Evolutionary conservation across 1,140 invertebrate species (phyloP).

Genomic region (Psix sp.): DNA sequence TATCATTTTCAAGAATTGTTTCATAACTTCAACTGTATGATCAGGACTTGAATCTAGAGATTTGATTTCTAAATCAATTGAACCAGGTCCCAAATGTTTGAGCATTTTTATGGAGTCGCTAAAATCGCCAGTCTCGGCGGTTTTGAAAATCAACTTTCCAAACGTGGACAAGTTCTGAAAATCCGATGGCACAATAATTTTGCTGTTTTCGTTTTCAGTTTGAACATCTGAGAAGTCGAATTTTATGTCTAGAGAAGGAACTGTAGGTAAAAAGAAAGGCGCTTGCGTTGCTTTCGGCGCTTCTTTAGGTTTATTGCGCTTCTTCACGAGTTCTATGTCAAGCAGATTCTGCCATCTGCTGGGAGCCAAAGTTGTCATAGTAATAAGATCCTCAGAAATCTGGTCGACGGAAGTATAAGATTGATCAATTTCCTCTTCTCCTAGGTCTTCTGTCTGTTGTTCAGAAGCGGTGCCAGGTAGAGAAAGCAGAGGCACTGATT

Average conservation of each 20-base stretch:
- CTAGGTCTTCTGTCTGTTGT: constrained; percentile 62
- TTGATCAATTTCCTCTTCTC: constrained; percentile 79
- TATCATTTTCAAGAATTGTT: constrained; percentile 89
- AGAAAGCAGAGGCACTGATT: constrained; percentile 79
- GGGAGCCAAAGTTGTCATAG: constrained; percentile 88
- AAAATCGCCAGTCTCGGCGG: constrained; percentile 76
- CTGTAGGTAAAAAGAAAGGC: constrained; percentile 96
- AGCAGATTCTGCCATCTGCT: constrained; percentile 96
- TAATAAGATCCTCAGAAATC: constrained; percentile 88
- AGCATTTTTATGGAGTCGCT: constrained; percentile 82
- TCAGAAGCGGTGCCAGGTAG: constrained; percentile 78
- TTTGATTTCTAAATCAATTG: constrained; percentile 93
- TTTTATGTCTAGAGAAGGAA: constrained; percentile 87
- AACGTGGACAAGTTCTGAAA: constrained; percentile 83
- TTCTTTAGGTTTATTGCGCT: constrained; percentile 93
- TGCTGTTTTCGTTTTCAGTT: constrained; percentile 71
- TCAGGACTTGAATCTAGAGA: constrained; percentile 85
- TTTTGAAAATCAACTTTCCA: constrained; percentile 79
- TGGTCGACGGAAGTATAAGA: constrained; percentile 89
- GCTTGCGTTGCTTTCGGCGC: constrained; percentile 88
- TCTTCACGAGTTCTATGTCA: constrained; percentile 92
- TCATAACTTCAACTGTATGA: constrained; percentile 83
- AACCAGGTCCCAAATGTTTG: constrained; percentile 89
- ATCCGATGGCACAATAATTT: constrained; percentile 77
- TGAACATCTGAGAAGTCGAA: constrained; percentile 84